A percentile compares a stretch with the other conserved stretches of the same genome.
These are phyloP conservation scores for Ischnus inquisitorius DNA, from an alignment of 2,888 invertebrate genomes.

Conservation along the genomic window DNA sequence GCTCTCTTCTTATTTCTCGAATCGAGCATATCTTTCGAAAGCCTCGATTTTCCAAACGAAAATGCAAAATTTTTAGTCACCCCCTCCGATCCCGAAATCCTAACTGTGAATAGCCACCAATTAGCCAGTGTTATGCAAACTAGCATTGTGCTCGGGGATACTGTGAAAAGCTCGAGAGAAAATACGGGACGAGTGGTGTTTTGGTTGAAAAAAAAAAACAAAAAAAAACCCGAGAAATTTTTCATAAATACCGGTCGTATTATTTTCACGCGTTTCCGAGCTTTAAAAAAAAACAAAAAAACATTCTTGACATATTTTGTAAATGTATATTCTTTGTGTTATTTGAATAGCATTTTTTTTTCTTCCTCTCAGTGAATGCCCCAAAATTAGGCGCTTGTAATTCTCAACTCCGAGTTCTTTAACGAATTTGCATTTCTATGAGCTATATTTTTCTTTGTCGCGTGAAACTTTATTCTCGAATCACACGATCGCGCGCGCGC, in stretches of 20 bases:
- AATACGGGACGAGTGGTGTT: constrained; percentile 16
- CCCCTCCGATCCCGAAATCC: constrained; percentile 27
- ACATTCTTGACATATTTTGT: neutral
- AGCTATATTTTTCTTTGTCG: neutral
- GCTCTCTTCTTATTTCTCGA: neutral
- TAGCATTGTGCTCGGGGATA: constrained; percentile 18
- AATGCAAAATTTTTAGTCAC: constrained; percentile 41
- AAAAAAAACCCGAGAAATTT: constrained; percentile 23
- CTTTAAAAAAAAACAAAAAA: constrained; percentile 1
- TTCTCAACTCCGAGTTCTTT: neutral
- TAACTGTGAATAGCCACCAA: constrained; percentile 47
- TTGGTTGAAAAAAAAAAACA: constrained; percentile 49
- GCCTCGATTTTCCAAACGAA: neutral
- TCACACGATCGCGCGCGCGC: neutral
- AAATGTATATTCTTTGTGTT: neutral
- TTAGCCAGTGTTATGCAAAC: constrained; percentile 65
- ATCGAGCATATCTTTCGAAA: constrained; percentile 11
- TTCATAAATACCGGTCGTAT: constrained; percentile 14
- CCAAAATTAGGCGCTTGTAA: neutral
- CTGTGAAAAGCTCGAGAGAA: constrained; percentile 7
- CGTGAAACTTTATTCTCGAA: neutral
- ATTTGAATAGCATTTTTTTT: neutral
- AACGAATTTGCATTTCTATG: neutral
- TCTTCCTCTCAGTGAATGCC: neutral
- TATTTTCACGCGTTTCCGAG: constrained; percentile 2